Evolutionary conservation across 92 coral and sea anemone species (phyloP), one percentile per base, ranked within the genome.

Genomic region (Galaxea fascicularis): DNA sequence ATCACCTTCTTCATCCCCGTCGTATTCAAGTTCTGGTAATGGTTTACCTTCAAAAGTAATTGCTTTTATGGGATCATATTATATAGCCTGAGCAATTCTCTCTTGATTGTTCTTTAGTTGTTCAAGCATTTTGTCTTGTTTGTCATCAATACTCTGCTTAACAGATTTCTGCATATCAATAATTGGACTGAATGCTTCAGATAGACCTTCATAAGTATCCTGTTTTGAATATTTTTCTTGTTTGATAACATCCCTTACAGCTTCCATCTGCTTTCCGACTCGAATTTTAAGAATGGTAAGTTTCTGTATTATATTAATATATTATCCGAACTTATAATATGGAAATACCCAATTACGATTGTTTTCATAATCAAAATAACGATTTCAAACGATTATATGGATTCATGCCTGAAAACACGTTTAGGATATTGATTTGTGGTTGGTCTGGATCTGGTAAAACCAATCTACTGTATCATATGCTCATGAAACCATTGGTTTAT

Each of bases 101-200:
- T 30, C 0, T 49, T 73, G 20, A 82, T 8, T 0, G 77, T 58
- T 57, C 39, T 69, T n/a, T 82, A 82, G 67, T 56, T 82, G 78
- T 27, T 69, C 53, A 41, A 82, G 39, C 10, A 71, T 6, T 18
- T 82, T 27, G 44, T 82, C 58, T 53, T 82, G 86, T 53, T 58
- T 70, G 0, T 70, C 70, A 71, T 57, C 71, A 70, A 82, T 82
- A 10, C 6, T 70, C 54, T 71, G 44, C 31, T 82, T 82, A 3
- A 45, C 60, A 16, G 9, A 25, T 0, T 82, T 67, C 56, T 82
- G 71, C 0, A 28, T 46, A 16, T 82, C 58, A 26, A 82, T 1
- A 17, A 82, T 22, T 18, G 86, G 86, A 54, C 71, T 82, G 52
- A 30, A 82, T 16, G 24, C 0, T 54, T 82, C 86, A 3, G 28